Percentiles rank a stretch among this genome's conserved stretches.
Evolutionary conservation across 1,140 invertebrate genomes (phyloP).

Genomic region (Vanessa atalanta): DNA sequence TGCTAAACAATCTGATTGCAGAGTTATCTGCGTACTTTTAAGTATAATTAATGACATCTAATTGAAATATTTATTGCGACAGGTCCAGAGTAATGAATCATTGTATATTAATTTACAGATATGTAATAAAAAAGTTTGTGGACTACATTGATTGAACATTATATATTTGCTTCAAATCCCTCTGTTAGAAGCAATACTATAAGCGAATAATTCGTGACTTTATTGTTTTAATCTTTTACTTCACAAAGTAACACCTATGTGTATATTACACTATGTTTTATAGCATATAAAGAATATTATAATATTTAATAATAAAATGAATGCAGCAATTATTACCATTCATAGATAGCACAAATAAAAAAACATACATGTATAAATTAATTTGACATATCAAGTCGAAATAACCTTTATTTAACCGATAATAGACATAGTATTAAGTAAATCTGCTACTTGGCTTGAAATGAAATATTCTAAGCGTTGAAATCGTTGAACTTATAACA

Average conservation of each 20-base stretch:
- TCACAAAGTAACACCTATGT: background rate
- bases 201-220: background rate
- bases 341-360: slow-evolving; percentile 5
- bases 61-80: slow-evolving; percentile 8
- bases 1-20: slow-evolving; percentile 4
- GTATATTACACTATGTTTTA: background rate
- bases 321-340: slow-evolving; percentile 1
- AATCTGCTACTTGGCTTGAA: too few relatives aligned
- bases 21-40: background rate
- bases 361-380: background rate
- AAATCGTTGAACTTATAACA: background rate
- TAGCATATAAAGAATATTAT: background rate
- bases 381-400: background rate
- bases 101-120: background rate
- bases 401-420: background rate
- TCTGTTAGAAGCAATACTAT: background rate
- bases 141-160: background rate
- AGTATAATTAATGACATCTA: background rate
- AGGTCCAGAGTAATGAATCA: background rate
- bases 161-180: background rate
- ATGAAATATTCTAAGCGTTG: too few relatives aligned
- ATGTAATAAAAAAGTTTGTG: background rate
- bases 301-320: slow-evolving; percentile 1
- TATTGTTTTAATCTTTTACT: background rate
- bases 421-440: too few relatives aligned